Evolutionary conservation across 2,113 vertebrate species (phyloP).

Genomic region (Sinocyclocheilus maitianheensis): DNA sequence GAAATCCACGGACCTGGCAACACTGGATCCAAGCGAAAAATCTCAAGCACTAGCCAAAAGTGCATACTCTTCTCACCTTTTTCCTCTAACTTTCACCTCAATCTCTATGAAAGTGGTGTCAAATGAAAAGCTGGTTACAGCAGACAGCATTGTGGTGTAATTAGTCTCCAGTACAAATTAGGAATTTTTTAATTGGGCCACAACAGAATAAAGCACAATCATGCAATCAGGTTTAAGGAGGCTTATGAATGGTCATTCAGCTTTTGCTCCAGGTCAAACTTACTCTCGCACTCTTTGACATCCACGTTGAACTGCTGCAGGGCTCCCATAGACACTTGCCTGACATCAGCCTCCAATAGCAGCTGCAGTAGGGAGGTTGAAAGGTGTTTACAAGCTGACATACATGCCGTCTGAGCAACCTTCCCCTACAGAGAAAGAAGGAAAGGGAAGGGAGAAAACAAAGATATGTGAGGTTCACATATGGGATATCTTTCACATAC

Average conservation of each 20-base stretch:
- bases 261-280: conserved; percentile 63
- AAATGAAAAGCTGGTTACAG: background rate
- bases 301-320: conserved; percentile 93
- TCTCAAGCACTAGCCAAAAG: conserved; percentile 33
- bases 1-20: too few species aligned
- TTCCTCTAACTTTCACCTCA: background rate
- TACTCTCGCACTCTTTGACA: conserved; percentile 93
- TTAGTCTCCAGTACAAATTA: too few species aligned
- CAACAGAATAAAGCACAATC: background rate
- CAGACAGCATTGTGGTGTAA: background rate
- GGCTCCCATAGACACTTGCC: conserved; percentile 91
- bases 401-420: conserved; percentile 97
- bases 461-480: conserved; percentile 18
- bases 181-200: background rate
- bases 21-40: background rate
- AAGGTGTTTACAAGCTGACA: conserved; percentile 97
- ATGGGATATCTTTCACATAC: background rate
- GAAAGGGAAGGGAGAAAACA: background rate
- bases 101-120: background rate
- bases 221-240: background rate
- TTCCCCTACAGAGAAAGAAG: conserved; percentile 81
- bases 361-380: conserved; percentile 92
- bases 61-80: conserved; percentile 39
- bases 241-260: background rate
- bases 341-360: conserved; percentile 88